Conservation (phyloP, 64 coral and sea anemone genomes). For the Catalaphyllia jardinei region DNA sequence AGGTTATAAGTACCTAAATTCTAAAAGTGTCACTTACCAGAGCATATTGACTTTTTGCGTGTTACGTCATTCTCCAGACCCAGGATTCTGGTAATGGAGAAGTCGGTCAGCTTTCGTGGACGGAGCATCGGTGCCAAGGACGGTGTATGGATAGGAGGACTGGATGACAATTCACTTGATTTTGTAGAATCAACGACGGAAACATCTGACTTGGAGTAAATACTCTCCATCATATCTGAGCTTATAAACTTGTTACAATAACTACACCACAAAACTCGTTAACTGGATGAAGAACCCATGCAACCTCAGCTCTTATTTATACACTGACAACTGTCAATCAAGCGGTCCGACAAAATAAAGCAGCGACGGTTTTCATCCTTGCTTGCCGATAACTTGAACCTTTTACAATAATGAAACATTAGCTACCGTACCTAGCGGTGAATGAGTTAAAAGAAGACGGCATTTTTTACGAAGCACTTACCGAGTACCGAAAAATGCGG, state of each 20-base stretch:
- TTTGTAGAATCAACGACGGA: neutral
- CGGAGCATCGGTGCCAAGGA: neutral
- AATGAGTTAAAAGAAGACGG: neutral
- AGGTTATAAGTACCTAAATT: neutral
- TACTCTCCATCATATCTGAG: neutral
- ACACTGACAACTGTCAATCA: neutral
- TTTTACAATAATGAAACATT: neutral
- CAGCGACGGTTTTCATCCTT: neutral
- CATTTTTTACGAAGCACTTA: neutral
- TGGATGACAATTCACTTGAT: neutral
- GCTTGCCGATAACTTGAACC: neutral
- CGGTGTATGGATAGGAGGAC: neutral
- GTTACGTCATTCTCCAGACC: neutral
- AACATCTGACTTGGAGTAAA: neutral
- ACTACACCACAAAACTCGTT: neutral
- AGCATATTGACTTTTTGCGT: neutral
- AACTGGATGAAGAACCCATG: neutral
- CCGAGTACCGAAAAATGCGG: no score
- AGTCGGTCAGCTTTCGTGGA: neutral
- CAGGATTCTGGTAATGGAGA: conserved; percentile 14
- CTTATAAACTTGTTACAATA: neutral
- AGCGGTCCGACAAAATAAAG: neutral
- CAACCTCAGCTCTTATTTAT: neutral
- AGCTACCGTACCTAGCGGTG: neutral
- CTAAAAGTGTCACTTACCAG: neutral